A percentile compares a stretch with the other conserved stretches of the same genome.
Conservation (phyloP, 30 jellyfish, hydroid and myxozoan genomes). For the Turritopsis dohrnii region DNA sequence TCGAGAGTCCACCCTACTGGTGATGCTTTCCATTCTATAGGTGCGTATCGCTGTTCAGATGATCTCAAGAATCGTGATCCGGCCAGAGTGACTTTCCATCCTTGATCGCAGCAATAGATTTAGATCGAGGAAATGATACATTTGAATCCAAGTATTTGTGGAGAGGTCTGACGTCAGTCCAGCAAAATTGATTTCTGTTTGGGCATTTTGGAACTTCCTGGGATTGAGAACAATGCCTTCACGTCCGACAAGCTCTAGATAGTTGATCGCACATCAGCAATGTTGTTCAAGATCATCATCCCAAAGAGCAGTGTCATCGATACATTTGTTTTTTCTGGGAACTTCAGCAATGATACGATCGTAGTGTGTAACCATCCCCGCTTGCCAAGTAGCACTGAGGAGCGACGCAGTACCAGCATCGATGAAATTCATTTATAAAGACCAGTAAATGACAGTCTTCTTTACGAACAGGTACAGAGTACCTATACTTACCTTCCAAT, state of each 20-base stretch:
- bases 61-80: too few species aligned
- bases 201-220: not conserved
- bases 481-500: conserved; percentile 28
- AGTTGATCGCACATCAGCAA: not conserved
- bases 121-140: not conserved
- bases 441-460: not conserved
- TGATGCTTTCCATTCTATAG: too few species aligned
- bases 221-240: not conserved
- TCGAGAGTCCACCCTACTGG: too few species aligned
- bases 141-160: not conserved
- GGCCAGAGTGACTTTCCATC: too few species aligned
- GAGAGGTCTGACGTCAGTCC: not conserved
- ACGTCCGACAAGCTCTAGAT: not conserved
- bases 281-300: too few species aligned
- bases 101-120: not conserved
- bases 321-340: too few species aligned
- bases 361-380: conserved; percentile 42
- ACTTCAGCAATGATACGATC: conserved; percentile 25
- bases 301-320: too few species aligned
- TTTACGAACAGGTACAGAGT: too few species aligned
- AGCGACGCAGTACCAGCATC: not conserved
- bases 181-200: not conserved
- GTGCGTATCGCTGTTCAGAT: too few species aligned
- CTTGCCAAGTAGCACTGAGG: conserved; percentile 17
- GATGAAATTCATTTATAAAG: too few species aligned